phyloP scores from a whole-genome alignment of 2,797 vertebrate species.

The Parauchenoglanis punctatus region DNA sequence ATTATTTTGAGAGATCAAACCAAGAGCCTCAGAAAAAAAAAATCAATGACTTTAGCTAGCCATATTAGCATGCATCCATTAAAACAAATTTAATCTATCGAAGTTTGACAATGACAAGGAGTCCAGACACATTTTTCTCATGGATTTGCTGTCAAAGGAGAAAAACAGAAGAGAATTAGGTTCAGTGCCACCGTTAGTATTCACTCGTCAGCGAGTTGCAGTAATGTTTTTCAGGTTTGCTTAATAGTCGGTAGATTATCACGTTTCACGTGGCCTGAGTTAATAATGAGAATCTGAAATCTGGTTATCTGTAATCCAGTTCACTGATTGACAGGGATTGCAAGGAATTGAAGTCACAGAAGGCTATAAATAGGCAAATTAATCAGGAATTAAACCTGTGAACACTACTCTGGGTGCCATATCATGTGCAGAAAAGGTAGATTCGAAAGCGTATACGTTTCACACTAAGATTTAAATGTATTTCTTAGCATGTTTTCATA shows the following conservation, averaged over 20 bases:
- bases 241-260: neutral
- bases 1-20: neutral
- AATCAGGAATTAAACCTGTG: neutral
- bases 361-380: neutral
- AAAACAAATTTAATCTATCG: neutral
- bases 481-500: neutral
- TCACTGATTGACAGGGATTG: neutral
- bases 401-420: neutral
- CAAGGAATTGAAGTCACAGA: neutral
- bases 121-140: neutral
- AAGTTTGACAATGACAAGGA: neutral
- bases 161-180: conserved; percentile 11
- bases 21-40: neutral
- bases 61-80: neutral
- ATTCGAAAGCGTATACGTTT: neutral
- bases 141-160: conserved; percentile 11
- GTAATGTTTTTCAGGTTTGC: neutral
- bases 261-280: neutral
- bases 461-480: neutral
- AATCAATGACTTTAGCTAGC: neutral
- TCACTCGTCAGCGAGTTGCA: neutral
- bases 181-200: neutral
- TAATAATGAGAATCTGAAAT: neutral
- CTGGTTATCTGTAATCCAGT: neutral
- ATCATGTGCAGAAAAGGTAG: no score